phyloP scores from a whole-genome alignment of 92 coral and sea anemone species.

The Bergia sp. region DNA sequence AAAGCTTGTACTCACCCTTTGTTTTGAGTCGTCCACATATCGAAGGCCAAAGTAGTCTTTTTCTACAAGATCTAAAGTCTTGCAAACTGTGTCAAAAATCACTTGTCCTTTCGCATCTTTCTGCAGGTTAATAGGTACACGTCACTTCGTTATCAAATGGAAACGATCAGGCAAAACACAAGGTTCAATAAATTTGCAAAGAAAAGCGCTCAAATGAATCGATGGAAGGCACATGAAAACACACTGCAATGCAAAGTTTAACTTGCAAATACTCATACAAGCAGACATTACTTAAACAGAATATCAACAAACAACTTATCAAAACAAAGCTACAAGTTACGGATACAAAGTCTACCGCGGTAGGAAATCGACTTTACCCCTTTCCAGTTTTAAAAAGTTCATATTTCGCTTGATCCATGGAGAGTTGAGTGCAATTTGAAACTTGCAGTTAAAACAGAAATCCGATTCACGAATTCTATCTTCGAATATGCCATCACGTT shows the following conservation, averaged over 20 bases:
- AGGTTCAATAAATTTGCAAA: neutral
- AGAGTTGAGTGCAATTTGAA: neutral
- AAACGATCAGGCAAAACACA: constrained; percentile 12
- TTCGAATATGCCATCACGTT: neutral
- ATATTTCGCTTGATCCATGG: neutral
- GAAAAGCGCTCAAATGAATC: constrained; percentile 12
- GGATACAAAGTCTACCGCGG: neutral
- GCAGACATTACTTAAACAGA: constrained; percentile 5
- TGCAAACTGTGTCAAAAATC: constrained; percentile 91
- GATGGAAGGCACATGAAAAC: neutral
- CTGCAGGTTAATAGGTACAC: constrained; percentile 49
- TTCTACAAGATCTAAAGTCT: constrained; percentile 89
- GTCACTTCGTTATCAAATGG: neutral
- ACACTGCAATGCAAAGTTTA: neutral
- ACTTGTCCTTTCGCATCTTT: constrained; percentile 94
- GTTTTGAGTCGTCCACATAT: constrained; percentile 92
- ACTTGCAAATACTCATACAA: neutral
- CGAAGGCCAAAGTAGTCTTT: constrained; percentile 99
- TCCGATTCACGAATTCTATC: constrained; percentile 8
- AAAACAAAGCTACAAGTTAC: constrained; percentile 9
- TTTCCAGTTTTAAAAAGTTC: neutral
- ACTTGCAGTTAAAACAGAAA: neutral
- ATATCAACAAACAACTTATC: neutral
- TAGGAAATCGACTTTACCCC: neutral
- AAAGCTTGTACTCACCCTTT: constrained; percentile 70